Evolutionary conservation across 2,888 invertebrate species (phyloP).

Genomic region (Andricus curvator): DNA sequence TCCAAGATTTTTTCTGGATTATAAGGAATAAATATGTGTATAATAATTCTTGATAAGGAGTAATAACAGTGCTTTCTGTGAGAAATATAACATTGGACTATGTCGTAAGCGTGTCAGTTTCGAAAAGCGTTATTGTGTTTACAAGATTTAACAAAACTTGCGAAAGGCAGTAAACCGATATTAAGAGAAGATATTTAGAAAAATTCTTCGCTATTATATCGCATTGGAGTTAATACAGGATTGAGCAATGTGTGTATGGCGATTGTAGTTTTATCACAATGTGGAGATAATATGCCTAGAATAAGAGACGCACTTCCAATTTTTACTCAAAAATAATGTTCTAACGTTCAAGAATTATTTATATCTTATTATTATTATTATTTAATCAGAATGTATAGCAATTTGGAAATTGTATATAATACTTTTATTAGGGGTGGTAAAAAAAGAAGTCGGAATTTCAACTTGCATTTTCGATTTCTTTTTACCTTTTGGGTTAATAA

Average conservation of each 20-base stretch:
- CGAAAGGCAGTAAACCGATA: constrained; percentile 13
- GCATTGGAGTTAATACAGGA: constrained; percentile 5
- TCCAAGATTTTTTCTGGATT: background rate
- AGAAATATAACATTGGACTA: background rate
- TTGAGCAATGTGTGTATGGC: constrained; percentile 17
- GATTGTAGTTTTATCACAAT: constrained; percentile 17
- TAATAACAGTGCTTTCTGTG: background rate
- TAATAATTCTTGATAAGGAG: constrained; percentile 6
- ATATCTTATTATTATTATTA: too few species aligned
- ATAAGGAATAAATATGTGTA: background rate
- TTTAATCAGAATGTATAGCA: too few species aligned
- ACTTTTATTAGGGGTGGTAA: too few species aligned
- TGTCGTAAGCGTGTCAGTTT: too few species aligned
- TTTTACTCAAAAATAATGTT: too few species aligned
- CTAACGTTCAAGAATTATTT: too few species aligned
- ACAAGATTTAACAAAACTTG: background rate
- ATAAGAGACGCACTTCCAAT: background rate
- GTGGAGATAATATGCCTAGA: background rate
- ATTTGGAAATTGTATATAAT: too few species aligned
- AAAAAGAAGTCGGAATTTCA: too few species aligned
- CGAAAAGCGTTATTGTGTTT: background rate
- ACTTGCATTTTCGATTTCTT: too few species aligned
- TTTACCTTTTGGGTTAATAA: too few species aligned
- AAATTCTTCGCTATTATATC: background rate
- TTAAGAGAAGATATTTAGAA: constrained; percentile 2